Evolutionary conservation across 2,113 vertebrate genomes (phyloP).

Genomic region (Ranitomeya imitator): DNA sequence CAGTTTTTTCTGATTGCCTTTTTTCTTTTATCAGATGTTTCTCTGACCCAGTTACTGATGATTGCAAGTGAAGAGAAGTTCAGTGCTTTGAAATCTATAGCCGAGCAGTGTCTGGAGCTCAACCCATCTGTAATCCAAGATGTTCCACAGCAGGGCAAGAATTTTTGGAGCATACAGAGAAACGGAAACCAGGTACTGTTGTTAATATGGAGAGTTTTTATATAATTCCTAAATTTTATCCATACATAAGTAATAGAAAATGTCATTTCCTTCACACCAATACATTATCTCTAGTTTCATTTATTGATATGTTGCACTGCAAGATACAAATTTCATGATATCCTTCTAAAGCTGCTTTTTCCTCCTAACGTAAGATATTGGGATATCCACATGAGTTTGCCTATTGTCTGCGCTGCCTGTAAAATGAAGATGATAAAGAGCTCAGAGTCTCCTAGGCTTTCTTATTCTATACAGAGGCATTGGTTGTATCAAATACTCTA

Average conservation of each 20-base stretch:
- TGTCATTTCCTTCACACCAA: neutral
- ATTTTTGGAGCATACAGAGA: slow-evolving; percentile 30
- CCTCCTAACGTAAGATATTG: too few relatives aligned
- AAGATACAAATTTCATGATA: neutral
- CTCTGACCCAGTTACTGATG: slow-evolving; percentile 49
- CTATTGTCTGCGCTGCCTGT: too few relatives aligned
- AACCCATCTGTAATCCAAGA: neutral
- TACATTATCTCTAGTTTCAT: neutral
- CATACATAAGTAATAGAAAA: neutral
- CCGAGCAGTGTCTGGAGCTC: slow-evolving; percentile 48
- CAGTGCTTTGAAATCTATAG: slow-evolving; percentile 32
- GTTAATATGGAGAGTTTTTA: neutral
- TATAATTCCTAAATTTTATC: neutral
- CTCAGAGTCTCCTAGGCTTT: too few relatives aligned
- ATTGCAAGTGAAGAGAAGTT: slow-evolving; percentile 40
- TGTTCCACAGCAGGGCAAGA: neutral
- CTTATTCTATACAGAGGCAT: too few relatives aligned
- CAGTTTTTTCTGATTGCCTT: neutral
- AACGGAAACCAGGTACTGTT: slow-evolving; percentile 17
- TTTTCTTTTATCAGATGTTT: slow-evolving; percentile 16
- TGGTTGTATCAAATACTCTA: too few relatives aligned
- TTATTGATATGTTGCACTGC: neutral
- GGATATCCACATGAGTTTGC: too few relatives aligned
- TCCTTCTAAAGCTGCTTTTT: too few relatives aligned
- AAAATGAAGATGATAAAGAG: too few relatives aligned